Percentiles rank a stretch among this genome's conserved stretches.
Conservation (phyloP, 2,888 invertebrate species). For the Drosophila crucigera region DNA sequence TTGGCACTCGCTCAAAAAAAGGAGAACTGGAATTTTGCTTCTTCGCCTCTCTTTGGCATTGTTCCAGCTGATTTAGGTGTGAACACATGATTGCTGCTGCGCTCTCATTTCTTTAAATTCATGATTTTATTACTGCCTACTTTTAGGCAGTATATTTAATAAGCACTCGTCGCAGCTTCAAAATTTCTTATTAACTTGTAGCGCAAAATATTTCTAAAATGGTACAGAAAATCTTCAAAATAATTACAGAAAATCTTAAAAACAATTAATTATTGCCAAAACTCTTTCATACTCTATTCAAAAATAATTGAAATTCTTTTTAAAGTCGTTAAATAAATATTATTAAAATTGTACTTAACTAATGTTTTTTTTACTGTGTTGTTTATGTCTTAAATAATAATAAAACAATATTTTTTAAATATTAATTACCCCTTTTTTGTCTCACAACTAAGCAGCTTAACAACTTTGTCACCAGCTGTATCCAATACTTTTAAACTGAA, state of each 20-base stretch:
- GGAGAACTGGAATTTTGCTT: constrained; percentile 13
- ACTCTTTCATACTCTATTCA: background rate
- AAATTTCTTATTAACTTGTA: background rate
- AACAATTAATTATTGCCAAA: no score
- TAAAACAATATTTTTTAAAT: background rate
- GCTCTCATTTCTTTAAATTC: background rate
- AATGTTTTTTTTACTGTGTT: background rate
- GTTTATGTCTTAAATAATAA: background rate
- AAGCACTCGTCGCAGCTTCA: background rate
- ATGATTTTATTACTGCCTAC: constrained; percentile 5
- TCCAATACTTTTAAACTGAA: background rate
- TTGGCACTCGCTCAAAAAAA: background rate
- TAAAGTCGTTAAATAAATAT: background rate
- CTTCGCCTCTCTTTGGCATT: background rate
- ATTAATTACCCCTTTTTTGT: background rate
- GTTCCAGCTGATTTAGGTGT: constrained; percentile 4
- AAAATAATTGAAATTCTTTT: background rate
- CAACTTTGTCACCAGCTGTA: background rate
- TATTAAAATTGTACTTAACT: background rate
- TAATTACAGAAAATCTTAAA: no score
- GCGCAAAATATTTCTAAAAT: no score
- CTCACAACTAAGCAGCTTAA: background rate
- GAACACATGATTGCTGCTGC: background rate
- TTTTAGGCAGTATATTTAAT: background rate
- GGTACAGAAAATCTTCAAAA: no score